Base-by-base conservation (phyloP, 2,888 invertebrate genomes). In the Apodemia duryi region DNA sequence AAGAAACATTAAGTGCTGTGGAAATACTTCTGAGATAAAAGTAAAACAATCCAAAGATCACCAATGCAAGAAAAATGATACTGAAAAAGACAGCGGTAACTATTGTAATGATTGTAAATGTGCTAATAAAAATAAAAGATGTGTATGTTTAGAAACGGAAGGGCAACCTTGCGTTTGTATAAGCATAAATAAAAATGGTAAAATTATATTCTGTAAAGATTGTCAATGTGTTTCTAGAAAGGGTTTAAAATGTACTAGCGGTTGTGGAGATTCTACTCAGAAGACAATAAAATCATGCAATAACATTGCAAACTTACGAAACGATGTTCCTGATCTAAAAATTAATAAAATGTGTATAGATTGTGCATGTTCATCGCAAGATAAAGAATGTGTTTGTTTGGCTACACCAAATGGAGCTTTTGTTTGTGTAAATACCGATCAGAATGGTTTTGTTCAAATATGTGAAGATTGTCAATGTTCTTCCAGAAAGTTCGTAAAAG, bases 81-180 rank as follows among this genome's bases (percentile, higher is more conserved):
- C n/a, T 54, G 28, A n/a, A 54, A 54, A 9, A 29, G 28, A 10
- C 1, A 54, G 32, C 11, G 61, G 46, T 61, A 32, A 70, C 60
- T 64, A 69, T 3, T 77, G 78, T 38, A 63, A 73, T 1, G 75
- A 79, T 11, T 81, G 79, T 29, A 52, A 61, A 28, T 66, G 64
- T 46, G 6, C 21, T 10, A 29, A 67, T 63, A 69, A 75, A 43
- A 78, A 76, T 52, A 68, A 68, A 1, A 74, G 73, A 46, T 81
- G 80, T 52, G 63, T 75, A 29, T 78, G 80, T 64, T 69, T 77
- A 0, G 66, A 69, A 10, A 75, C 75, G 11, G 71, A 67, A 0
- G 77, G 77, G 1, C 74, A 75, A 62, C 21, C 72, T n/a, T 79
- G 79, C 66, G 66, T 80, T 35, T 80, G 81, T 43, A 51, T 77